Evolutionary conservation across 1,140 invertebrate genomes (phyloP).

Genomic region (Drosophila nikananu): DNA sequence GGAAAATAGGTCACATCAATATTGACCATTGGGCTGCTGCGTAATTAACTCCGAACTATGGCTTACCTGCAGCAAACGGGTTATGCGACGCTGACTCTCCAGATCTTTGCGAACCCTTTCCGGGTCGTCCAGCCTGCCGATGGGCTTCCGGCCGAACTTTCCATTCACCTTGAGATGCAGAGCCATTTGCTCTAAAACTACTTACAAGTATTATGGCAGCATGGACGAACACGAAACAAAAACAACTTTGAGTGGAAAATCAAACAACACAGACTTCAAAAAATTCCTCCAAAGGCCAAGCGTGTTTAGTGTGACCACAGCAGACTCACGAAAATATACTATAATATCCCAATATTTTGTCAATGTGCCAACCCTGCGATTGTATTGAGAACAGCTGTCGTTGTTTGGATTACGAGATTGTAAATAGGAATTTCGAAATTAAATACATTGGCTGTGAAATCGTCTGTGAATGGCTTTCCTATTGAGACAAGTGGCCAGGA

Average conservation of each 20-base stretch:
- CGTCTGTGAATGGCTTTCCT: slow-evolving; percentile 49
- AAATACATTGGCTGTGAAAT: slow-evolving; percentile 19
- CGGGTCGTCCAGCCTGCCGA: slow-evolving; percentile 56
- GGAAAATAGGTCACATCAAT: no score
- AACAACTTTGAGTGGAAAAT: slow-evolving; percentile 45
- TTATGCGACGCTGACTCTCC: slow-evolving; percentile 75
- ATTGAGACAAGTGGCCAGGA: slow-evolving; percentile 55
- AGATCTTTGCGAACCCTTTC: slow-evolving; percentile 69
- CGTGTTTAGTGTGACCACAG: slow-evolving; percentile 16
- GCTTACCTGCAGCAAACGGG: slow-evolving; percentile 76
- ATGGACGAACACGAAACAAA: slow-evolving; percentile 32
- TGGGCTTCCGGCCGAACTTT: slow-evolving; percentile 37
- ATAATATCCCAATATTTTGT: not conserved
- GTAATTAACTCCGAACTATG: slow-evolving; percentile 2
- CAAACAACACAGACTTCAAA: slow-evolving; percentile 65
- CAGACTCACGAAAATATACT: not conserved
- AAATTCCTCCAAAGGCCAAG: slow-evolving; percentile 53
- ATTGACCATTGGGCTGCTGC: slow-evolving; percentile 9
- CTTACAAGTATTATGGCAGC: slow-evolving; percentile 22
- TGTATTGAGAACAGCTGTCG: slow-evolving; percentile 46
- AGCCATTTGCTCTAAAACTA: slow-evolving; percentile 45
- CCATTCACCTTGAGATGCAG: slow-evolving; percentile 54
- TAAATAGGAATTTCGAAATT: slow-evolving; percentile 45
- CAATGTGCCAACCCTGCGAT: not conserved
- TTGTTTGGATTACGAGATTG: slow-evolving; percentile 73